Conservation (phyloP, 2,113 vertebrate species). For the Crotalus horridus region DNA sequence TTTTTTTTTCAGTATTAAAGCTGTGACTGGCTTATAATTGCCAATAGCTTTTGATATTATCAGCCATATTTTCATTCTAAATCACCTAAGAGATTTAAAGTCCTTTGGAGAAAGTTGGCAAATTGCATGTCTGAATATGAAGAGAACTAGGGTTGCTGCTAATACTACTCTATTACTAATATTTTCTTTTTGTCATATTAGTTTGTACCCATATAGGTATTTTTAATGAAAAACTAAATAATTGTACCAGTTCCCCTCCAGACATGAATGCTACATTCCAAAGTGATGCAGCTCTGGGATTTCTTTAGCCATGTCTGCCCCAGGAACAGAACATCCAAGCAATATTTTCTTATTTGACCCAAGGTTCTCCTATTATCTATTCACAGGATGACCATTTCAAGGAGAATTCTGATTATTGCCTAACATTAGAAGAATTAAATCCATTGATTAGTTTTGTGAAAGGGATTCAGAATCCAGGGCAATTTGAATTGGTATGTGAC, state of each 20-base stretch:
- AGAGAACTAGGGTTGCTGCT: background rate
- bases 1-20: background rate
- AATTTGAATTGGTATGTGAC: conserved; percentile 84
- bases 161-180: background rate
- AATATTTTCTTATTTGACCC: background rate
- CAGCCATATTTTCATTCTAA: background rate
- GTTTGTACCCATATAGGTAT: background rate
- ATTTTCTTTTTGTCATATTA: background rate
- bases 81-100: background rate
- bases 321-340: background rate
- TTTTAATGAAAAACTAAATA: background rate
- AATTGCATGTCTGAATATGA: background rate
- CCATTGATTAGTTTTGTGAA: conserved; percentile 77
- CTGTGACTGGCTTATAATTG: background rate
- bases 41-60: background rate
- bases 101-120: background rate
- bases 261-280: background rate
- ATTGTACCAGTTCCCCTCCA: background rate
- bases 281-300: background rate
- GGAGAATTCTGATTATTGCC: conserved; percentile 65
- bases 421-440: conserved; percentile 76
- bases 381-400: conserved; percentile 71
- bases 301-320: background rate
- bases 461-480: conserved; percentile 76
- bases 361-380: conserved; percentile 9